Percentiles rank a stretch among this genome's conserved stretches.
Conservation (phyloP, 2,113 vertebrate genomes). For the Apteryx mantelli region DNA sequence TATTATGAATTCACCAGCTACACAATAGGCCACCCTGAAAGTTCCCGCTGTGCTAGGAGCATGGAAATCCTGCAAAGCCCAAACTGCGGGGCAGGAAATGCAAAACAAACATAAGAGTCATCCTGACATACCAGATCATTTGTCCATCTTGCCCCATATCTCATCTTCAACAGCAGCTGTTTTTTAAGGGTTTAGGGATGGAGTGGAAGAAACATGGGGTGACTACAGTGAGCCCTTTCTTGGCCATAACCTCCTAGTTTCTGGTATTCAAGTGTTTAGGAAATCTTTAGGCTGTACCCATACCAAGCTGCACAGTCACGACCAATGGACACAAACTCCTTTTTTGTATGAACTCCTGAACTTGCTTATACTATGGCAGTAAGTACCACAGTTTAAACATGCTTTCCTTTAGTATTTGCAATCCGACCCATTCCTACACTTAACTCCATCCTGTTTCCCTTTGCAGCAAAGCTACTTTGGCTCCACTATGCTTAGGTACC, state of each 20-base stretch:
- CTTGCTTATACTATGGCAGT: not conserved
- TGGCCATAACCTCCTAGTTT: not conserved
- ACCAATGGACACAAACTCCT: not conserved
- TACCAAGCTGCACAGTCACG: not conserved
- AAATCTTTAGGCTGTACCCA: not conserved
- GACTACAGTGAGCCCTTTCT: not conserved
- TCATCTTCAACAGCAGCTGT: not conserved
- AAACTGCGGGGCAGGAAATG: not conserved
- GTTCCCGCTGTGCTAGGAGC: not conserved
- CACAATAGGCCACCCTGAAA: conserved; percentile 57
- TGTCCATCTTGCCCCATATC: not conserved
- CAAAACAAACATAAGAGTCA: not conserved
- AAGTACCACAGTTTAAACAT: not conserved
- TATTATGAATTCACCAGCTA: conserved; percentile 44
- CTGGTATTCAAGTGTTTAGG: not conserved
- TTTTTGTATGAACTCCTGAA: not conserved
- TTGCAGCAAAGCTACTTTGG: not conserved
- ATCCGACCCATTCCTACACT: not conserved
- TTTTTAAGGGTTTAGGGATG: not conserved
- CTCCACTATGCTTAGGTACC: not conserved
- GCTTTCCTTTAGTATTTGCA: not conserved
- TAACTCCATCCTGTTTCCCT: not conserved
- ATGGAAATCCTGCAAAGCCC: conserved; percentile 32
- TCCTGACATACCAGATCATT: not conserved
- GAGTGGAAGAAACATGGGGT: not conserved